Evolutionary conservation across 2,797 vertebrate genomes (phyloP).

Genomic region (Macropus fuliginosus): DNA sequence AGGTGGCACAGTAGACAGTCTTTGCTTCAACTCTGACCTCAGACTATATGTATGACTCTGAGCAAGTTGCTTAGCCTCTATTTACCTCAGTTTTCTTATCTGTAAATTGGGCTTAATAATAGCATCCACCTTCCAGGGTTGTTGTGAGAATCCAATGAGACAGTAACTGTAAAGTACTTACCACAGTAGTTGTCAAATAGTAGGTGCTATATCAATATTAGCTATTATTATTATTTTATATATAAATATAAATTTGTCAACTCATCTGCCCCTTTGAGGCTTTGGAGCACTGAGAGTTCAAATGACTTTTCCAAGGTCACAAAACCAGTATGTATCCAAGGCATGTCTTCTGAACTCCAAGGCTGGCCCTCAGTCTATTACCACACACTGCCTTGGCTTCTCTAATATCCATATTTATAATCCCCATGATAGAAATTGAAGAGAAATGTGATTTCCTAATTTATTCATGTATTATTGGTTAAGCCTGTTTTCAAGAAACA

Average conservation of each 20-base stretch:
- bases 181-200: background rate
- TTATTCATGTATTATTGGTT: background rate
- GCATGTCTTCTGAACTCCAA: background rate
- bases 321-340: background rate
- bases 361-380: background rate
- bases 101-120: background rate
- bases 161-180: background rate
- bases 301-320: background rate
- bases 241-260: background rate
- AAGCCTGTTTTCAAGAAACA: constrained; percentile 7
- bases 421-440: background rate
- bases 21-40: background rate
- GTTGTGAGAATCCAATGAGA: background rate
- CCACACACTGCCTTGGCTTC: background rate
- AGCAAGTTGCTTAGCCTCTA: background rate
- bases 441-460: background rate
- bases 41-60: background rate
- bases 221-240: background rate
- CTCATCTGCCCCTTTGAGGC: background rate
- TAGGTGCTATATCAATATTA: background rate
- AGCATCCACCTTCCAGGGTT: background rate
- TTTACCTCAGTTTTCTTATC: background rate
- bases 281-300: background rate
- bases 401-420: background rate
- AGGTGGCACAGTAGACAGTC: background rate